Base-by-base conservation (phyloP, 2,113 vertebrate species). In the Cyphomyrus plagiostoma region DNA sequence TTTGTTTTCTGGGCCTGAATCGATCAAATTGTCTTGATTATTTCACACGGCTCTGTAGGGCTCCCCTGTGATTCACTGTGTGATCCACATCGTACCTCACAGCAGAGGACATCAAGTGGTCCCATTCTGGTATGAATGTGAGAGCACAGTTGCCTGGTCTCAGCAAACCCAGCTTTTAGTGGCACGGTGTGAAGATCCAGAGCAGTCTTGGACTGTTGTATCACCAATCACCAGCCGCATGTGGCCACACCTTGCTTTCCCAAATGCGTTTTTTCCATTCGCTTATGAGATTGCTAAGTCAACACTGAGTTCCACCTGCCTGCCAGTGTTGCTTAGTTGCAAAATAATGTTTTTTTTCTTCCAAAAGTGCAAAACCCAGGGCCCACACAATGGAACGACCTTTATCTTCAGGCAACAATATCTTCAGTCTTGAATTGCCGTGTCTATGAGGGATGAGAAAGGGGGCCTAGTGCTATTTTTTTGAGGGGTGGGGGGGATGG, bases 251-350 rank as follows among this genome's bases (percentile, higher is more conserved):
- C 88, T 90, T 56, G 89, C 91, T 86, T 87, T 84, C 35, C 2
- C 89, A 90, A 89, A 92, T 50, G 49, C 91, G 91, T 91, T 48
- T 48, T 23, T 45, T 48, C 77, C 88, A 48, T 92, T 90, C 86
- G 89, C 90, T 92, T 93, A 93, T 91, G 88, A 93, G 90, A 92
- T 86, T 88, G 77, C 77, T 89, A 86, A 90, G 91, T 92, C 92
- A 90, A 92, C 89, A 84, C 58, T 85, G 35, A 21, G 87, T 89
- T 74, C 70, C 42, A 1, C 80, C 80, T 35, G 39, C 35, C 62
- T 35, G 7, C 86, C 46, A 70, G 9, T 1, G 80, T 87, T 88
- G 26, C 62, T 88, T 87, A 35, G 58, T 58, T n/a, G 6, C n/a
- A 80, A 85, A 5, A 35, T 23, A 58, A 46, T 66, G 56, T 85